phyloP scores from a whole-genome alignment of 2,113 vertebrate genomes.

The Asarcornis scutulata region DNA sequence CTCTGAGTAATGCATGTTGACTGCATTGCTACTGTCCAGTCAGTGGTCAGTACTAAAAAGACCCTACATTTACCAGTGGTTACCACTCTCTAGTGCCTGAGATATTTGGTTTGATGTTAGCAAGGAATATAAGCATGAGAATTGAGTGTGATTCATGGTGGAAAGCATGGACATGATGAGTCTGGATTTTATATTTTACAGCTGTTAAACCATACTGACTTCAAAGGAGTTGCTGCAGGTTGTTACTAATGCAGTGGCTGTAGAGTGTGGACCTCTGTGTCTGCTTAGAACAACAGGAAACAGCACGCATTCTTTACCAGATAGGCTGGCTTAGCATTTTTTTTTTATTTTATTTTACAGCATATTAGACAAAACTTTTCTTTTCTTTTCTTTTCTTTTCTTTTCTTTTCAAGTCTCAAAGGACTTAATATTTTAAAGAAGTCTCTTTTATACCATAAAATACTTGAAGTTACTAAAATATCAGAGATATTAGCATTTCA shows the following conservation, averaged over 20 bases:
- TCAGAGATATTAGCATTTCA: neutral
- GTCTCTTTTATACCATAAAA: neutral
- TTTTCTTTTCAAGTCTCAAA: neutral
- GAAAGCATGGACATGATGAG: neutral
- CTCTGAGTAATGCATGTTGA: neutral
- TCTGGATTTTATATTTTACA: slow-evolving; percentile 24
- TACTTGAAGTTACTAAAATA: neutral
- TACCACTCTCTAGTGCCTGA: neutral
- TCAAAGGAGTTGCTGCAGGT: neutral
- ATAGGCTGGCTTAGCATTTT: neutral
- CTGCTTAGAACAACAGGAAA: neutral
- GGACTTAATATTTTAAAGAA: neutral
- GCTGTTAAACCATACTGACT: neutral
- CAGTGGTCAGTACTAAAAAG: neutral
- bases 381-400: too few species aligned
- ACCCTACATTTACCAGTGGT: neutral
- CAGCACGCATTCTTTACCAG: neutral
- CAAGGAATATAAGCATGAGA: neutral
- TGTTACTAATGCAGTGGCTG: slow-evolving; percentile 2
- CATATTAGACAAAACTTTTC: neutral
- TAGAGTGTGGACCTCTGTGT: neutral
- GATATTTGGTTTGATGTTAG: neutral
- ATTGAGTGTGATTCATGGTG: neutral
- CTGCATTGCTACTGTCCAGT: neutral
- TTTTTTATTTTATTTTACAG: neutral